Conservation (phyloP, 35 echinoderm and acorn worm genomes). For the Ophioderma brevispina region DNA sequence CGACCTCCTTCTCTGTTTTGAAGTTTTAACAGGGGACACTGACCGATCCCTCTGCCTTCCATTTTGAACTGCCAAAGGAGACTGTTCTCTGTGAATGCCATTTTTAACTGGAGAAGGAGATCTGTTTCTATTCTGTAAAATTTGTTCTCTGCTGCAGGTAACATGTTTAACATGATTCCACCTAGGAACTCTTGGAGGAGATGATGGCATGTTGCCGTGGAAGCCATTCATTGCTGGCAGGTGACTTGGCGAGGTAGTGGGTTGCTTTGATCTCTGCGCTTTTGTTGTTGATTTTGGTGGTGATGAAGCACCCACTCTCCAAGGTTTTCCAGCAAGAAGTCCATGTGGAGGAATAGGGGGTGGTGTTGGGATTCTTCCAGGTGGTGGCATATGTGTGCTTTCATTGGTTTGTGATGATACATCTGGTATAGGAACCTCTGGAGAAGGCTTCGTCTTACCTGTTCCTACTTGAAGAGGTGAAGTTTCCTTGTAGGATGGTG, state of each 20-base stretch:
- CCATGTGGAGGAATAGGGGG: neutral
- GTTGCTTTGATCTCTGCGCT: neutral
- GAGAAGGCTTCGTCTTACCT: no score
- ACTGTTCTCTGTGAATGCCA: neutral
- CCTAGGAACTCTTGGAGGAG: neutral
- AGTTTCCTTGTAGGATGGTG: neutral
- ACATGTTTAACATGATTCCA: constrained; percentile 4
- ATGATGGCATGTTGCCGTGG: neutral
- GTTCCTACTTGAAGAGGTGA: no score
- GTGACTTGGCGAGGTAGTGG: neutral
- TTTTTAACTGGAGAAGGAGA: neutral
- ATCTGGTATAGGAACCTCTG: no score
- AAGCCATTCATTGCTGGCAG: neutral
- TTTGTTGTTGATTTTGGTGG: neutral
- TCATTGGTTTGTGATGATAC: neutral
- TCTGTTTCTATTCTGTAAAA: neutral
- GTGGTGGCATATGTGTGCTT: neutral
- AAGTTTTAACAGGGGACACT: neutral
- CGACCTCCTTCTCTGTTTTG: neutral
- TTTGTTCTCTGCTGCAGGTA: neutral
- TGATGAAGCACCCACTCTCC: neutral
- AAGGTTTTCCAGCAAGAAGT: neutral
- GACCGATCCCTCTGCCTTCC: neutral
- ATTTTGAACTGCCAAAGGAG: neutral
- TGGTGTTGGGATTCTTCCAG: neutral